Conservation (phyloP, 2,797 vertebrate species). For the Manis javanica region DNA sequence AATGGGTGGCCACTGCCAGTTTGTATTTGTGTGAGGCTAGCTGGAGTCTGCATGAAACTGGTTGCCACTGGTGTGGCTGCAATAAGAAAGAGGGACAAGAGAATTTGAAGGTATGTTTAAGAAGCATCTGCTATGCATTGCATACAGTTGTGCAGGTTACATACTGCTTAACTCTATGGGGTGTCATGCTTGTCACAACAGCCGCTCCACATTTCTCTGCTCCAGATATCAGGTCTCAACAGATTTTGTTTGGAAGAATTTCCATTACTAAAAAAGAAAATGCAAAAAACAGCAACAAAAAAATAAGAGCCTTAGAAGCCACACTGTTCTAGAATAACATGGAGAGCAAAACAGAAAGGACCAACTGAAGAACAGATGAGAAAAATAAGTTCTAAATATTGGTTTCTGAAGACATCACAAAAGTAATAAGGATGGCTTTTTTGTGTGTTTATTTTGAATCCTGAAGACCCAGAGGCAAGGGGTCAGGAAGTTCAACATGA, state of each 20-base stretch:
- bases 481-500: neutral
- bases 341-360: neutral
- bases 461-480: neutral
- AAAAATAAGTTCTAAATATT: neutral
- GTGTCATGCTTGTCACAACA: neutral
- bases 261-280: neutral
- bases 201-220: neutral
- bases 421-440: neutral
- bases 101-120: neutral
- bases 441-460: neutral
- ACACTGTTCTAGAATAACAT: neutral
- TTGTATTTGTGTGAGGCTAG: neutral
- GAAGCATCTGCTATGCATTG: neutral
- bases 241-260: constrained; percentile 4
- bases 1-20: neutral
- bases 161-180: neutral
- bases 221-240: neutral
- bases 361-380: neutral
- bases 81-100: neutral
- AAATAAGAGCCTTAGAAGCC: neutral
- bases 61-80: neutral
- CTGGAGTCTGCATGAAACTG: neutral
- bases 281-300: neutral
- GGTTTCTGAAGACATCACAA: neutral
- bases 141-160: neutral